A percentile compares a stretch with the other conserved stretches of the same genome.
Conservation (phyloP, 2,888 invertebrate species). For the Tromatobia lineatoria region DNA sequence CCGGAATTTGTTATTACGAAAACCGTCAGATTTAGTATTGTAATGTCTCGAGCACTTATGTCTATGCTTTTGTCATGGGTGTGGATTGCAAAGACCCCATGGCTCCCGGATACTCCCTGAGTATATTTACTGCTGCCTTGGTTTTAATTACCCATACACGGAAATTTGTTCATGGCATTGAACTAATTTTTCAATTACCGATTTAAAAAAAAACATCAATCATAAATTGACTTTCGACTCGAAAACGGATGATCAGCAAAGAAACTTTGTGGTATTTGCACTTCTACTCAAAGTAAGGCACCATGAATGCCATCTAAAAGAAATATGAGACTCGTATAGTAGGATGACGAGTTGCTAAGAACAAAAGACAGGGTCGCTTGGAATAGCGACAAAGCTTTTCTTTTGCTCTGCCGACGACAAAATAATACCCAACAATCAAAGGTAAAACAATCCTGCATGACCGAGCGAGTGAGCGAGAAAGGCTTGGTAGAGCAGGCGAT, state of each 20-base stretch:
- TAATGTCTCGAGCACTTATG: too few species aligned
- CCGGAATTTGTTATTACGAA: too few species aligned
- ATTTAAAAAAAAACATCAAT: background rate
- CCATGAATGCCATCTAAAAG: conserved; percentile 51
- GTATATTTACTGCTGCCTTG: too few species aligned
- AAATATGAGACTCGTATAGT: conserved; percentile 75
- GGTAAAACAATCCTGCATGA: conserved; percentile 84
- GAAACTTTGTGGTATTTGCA: background rate
- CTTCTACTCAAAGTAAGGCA: background rate
- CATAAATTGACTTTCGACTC: background rate
- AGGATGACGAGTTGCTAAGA: conserved; percentile 22
- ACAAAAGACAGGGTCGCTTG: conserved; percentile 74
- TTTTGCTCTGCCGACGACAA: conserved; percentile 71
- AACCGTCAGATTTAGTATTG: too few species aligned
- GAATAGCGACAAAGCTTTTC: conserved; percentile 72
- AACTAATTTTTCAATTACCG: too few species aligned
- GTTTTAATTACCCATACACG: too few species aligned
- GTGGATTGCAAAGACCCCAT: too few species aligned
- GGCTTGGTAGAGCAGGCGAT: conserved; percentile 13
- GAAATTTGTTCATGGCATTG: too few species aligned
- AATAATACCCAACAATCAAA: conserved; percentile 76
- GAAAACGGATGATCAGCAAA: background rate
- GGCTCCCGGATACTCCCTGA: too few species aligned
- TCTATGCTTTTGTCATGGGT: too few species aligned
- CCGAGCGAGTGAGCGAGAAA: conserved; percentile 72